Percentiles rank a stretch among this genome's conserved stretches.
Evolutionary conservation across 2,888 invertebrate genomes (phyloP).

Genomic region (Liodrosophila aerea): DNA sequence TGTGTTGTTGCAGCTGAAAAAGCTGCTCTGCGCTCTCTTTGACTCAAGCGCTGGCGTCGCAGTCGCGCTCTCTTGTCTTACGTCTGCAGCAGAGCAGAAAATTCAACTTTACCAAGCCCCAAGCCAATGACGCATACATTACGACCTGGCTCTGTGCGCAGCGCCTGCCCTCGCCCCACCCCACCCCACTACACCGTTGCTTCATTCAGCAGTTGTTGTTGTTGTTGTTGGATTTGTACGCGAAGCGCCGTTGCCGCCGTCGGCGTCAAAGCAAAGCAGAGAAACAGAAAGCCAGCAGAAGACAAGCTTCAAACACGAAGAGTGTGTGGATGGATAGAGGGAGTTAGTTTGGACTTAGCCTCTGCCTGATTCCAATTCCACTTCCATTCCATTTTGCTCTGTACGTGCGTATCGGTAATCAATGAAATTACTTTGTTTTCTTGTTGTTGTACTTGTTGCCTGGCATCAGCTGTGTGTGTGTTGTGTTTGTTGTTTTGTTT

Average conservation of each 20-base stretch:
- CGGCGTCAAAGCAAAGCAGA: constrained; percentile 53
- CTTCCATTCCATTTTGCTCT: constrained; percentile 51
- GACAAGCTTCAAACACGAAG: constrained; percentile 28
- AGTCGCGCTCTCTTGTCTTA: constrained; percentile 6
- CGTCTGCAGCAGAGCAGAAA: constrained; percentile 22
- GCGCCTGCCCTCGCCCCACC: constrained; percentile 1
- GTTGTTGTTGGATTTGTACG: constrained; percentile 55
- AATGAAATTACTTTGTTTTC: constrained; percentile 71
- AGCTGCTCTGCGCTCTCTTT: constrained; percentile 28
- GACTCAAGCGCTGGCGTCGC: too few species aligned
- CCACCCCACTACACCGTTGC: constrained; percentile 21
- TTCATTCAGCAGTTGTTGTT: constrained; percentile 60
- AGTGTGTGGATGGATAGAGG: not conserved
- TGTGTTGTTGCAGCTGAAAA: constrained; percentile 48
- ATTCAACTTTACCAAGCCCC: constrained; percentile 45
- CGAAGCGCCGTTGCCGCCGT: constrained; percentile 72
- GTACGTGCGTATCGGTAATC: constrained; percentile 77
- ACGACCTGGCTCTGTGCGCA: constrained; percentile 6
- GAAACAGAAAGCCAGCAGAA: constrained; percentile 28
- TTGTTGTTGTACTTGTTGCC: constrained; percentile 40
- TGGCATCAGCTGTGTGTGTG: constrained; percentile 67
- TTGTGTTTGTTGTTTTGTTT: constrained; percentile 28
- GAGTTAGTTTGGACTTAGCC: too few species aligned
- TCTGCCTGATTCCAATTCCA: constrained; percentile 9
- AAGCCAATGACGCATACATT: constrained; percentile 70